A percentile compares a stretch with the other conserved stretches of the same genome.
These are phyloP conservation scores for Ormyrus pomaceus DNA, from an alignment of 2,888 invertebrate species.

Conservation along the genomic window DNA sequence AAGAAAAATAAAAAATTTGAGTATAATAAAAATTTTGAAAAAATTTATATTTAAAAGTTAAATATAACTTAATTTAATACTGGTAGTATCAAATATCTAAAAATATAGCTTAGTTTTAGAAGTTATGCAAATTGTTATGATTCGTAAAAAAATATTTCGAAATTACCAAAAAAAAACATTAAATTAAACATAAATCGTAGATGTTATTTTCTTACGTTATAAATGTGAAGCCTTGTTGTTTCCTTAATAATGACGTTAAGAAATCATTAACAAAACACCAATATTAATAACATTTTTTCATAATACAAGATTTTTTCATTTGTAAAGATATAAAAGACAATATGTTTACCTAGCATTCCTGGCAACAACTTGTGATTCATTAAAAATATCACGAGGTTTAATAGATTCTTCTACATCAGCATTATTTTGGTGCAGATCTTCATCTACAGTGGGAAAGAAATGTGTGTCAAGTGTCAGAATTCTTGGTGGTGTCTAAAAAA, in stretches of 20 bases:
- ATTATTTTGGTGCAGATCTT: slow-evolving; percentile 76
- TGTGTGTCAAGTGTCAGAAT: slow-evolving; percentile 91
- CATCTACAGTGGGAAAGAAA: slow-evolving; percentile 83
- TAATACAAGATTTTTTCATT: not conserved
- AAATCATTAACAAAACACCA: too few species aligned
- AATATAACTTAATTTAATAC: not conserved
- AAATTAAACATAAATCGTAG: too few species aligned
- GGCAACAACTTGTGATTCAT: slow-evolving; percentile 66
- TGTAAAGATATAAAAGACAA: slow-evolving; percentile 14
- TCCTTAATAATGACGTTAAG: too few species aligned
- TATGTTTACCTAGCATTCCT: slow-evolving; percentile 68
- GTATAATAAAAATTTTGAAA: not conserved
- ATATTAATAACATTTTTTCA: too few species aligned
- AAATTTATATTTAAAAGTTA: not conserved
- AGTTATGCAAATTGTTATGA: too few species aligned
- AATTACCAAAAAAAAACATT: too few species aligned
- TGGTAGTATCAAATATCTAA: too few species aligned
- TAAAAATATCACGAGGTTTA: slow-evolving; percentile 60
- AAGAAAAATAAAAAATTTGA: too few species aligned
- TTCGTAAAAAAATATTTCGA: too few species aligned
- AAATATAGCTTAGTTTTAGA: too few species aligned
- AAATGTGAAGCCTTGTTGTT: too few species aligned
- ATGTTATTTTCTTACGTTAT: too few species aligned
- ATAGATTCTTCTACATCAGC: slow-evolving; percentile 59
- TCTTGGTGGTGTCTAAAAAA: slow-evolving; percentile 88